phyloP scores from a whole-genome alignment of 2,797 vertebrate genomes.

The Macropodus opercularis region DNA sequence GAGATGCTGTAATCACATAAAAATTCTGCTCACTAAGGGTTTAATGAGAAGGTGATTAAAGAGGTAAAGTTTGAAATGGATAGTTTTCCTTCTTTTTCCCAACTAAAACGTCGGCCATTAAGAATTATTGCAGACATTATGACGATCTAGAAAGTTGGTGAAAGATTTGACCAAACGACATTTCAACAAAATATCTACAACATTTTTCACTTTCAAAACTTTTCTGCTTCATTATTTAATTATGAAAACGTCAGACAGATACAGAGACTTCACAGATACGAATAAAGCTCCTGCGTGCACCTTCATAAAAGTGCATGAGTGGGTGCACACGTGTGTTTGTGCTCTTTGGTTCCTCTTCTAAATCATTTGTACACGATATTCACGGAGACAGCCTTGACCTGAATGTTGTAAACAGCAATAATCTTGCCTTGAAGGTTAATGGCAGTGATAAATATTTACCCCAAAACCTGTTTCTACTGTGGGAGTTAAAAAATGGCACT shows the following conservation, averaged over 20 bases:
- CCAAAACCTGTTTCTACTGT: slow-evolving; percentile 44
- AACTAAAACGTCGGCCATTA: background rate
- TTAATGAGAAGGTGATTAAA: background rate
- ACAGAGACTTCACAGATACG: no score
- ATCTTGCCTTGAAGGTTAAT: slow-evolving; percentile 52
- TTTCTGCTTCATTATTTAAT: no score
- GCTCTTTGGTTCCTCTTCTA: slow-evolving; percentile 10
- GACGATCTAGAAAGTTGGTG: background rate
- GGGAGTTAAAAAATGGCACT: slow-evolving; percentile 43
- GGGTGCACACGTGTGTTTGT: background rate
- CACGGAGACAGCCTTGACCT: slow-evolving; percentile 31
- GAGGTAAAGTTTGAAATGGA: background rate
- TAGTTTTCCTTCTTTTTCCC: background rate
- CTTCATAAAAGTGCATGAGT: background rate
- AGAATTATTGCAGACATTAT: background rate
- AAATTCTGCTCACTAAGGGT: background rate
- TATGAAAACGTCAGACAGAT: no score
- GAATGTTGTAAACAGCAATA: slow-evolving; percentile 43
- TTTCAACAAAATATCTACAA: background rate
- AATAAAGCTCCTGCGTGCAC: no score
- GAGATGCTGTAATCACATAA: background rate
- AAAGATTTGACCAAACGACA: background rate
- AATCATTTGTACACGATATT: slow-evolving; percentile 27
- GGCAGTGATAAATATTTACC: slow-evolving; percentile 55
- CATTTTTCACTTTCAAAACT: background rate